Evolutionary conservation across 2,113 vertebrate genomes (phyloP), one percentile per base, ranked within the genome.

Genomic region (Megaptera novaeangliae): DNA sequence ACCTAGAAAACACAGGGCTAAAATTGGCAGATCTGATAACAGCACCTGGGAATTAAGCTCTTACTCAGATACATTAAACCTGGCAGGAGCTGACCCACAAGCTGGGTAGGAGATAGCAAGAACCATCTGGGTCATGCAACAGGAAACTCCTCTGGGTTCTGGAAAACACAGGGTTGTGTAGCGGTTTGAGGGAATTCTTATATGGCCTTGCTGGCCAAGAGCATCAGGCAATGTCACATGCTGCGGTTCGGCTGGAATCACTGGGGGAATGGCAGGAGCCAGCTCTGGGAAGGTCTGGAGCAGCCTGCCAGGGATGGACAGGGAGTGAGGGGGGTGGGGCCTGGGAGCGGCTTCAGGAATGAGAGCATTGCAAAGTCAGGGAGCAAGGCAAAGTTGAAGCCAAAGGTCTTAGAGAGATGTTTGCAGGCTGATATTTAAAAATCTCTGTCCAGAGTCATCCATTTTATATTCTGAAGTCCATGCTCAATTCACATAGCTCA

Each of bases 1-100:
- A 93, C 97, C 93, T 85, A 94, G 96, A 98, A 93, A 97, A 55
- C 0, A 0, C n/a, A 3, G 29, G 25, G 84, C 96, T 96, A 97
- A 95, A 94, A 83, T 7, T 17, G 93, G 86, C 18, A 44, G 29
- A 96, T 95, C 95, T 89, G 96, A 91, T 95, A 97, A 82, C 34
- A 64, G 46, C 41, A 14, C 31, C 85, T 88, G 91, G 81, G 66
- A 85, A 18, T 78, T 77, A 64, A 97, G 91, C 88, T 91, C 46
- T 10, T 8, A 17, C 27, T 91, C 10, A 74, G 85, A 69, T 72
- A 31, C 34, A 8, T 41, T 74, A 84, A 63, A 57, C n/a, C 49
- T 10, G 20, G 71, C 52, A 5, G 14, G 31, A 14, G 31, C 72
- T 78, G 87, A 69, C 46, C 96, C 59, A 23, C 2, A 9, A 84